phyloP scores from a whole-genome alignment of 1,140 invertebrate genomes.

The Vanessa tameamea region DNA sequence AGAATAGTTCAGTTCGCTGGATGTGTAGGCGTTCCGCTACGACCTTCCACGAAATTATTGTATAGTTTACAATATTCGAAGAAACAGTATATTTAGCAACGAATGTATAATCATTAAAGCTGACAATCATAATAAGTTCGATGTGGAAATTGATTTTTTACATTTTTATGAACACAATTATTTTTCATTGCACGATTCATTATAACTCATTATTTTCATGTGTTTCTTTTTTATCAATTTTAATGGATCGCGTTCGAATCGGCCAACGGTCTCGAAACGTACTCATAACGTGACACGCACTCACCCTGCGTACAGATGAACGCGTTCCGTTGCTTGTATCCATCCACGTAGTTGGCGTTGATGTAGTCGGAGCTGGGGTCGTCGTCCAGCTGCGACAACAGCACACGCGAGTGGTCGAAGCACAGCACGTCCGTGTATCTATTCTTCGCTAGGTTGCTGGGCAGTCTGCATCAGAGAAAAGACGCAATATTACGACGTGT shows the following conservation, averaged over 20 bases:
- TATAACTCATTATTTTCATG: too few relatives aligned
- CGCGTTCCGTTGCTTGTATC: slow-evolving; percentile 98
- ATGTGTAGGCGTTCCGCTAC: neutral
- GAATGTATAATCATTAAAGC: neutral
- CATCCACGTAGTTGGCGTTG: slow-evolving; percentile 99
- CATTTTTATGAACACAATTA: too few relatives aligned
- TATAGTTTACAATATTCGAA: neutral
- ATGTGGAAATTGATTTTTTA: neutral
- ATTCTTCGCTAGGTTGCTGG: slow-evolving; percentile 94
- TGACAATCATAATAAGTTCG: neutral
- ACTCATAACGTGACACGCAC: slow-evolving; percentile 16
- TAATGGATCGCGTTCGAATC: too few relatives aligned
- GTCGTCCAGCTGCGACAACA: slow-evolving; percentile 86
- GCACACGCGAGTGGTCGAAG: slow-evolving; percentile 96
- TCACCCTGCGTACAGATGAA: slow-evolving; percentile 98
- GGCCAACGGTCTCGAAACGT: neutral
- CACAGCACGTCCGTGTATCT: slow-evolving; percentile 98
- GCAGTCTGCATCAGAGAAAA: slow-evolving; percentile 81
- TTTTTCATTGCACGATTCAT: too few relatives aligned
- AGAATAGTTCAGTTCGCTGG: neutral
- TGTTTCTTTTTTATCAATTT: too few relatives aligned
- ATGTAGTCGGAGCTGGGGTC: slow-evolving; percentile 95
- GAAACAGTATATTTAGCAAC: neutral
- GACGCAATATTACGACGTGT: too few relatives aligned
- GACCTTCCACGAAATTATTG: slow-evolving; percentile 1